A percentile compares a stretch with the other conserved stretches of the same genome.
Conservation (phyloP, 2,888 invertebrate species). For the Tortricodes alternella region DNA sequence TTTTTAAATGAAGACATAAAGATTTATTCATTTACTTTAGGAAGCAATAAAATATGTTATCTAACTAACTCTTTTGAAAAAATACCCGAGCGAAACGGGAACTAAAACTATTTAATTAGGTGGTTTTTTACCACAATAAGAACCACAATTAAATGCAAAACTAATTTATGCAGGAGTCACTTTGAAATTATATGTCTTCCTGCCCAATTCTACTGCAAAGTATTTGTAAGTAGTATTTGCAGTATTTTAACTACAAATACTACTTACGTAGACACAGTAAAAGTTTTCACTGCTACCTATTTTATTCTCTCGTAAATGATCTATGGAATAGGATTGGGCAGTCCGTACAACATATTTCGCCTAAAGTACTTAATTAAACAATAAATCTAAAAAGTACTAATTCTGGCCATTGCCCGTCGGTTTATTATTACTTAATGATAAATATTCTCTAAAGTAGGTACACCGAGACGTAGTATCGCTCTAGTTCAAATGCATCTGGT, state of each 20-base stretch:
- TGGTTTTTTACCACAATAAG: too few species aligned
- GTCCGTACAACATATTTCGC: slow-evolving; percentile 40
- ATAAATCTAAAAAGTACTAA: slow-evolving; percentile 48
- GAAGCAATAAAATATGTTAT: too few species aligned
- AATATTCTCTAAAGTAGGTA: slow-evolving; percentile 44
- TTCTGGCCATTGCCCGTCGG: slow-evolving; percentile 55
- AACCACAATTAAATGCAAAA: too few species aligned
- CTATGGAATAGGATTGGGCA: slow-evolving; percentile 44
- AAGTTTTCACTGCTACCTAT: slow-evolving; percentile 42
- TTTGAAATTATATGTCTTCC: too few species aligned
- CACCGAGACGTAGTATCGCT: slow-evolving; percentile 44
- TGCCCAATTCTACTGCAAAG: not conserved
- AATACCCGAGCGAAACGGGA: too few species aligned
- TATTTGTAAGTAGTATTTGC: not conserved
- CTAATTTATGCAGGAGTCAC: too few species aligned
- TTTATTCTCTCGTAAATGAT: slow-evolving; percentile 46
- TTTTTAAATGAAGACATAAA: too few species aligned
- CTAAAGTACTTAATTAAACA: slow-evolving; percentile 47
- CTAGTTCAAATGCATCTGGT: slow-evolving; percentile 32
- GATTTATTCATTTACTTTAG: too few species aligned
- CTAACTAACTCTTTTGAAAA: too few species aligned
- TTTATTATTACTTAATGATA: slow-evolving; percentile 58
- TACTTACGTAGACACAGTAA: slow-evolving; percentile 34
- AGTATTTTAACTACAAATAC: too few species aligned
- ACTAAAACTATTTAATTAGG: too few species aligned